Conservation (phyloP, 2,797 vertebrate species). For the Chloroceryle inda region DNA sequence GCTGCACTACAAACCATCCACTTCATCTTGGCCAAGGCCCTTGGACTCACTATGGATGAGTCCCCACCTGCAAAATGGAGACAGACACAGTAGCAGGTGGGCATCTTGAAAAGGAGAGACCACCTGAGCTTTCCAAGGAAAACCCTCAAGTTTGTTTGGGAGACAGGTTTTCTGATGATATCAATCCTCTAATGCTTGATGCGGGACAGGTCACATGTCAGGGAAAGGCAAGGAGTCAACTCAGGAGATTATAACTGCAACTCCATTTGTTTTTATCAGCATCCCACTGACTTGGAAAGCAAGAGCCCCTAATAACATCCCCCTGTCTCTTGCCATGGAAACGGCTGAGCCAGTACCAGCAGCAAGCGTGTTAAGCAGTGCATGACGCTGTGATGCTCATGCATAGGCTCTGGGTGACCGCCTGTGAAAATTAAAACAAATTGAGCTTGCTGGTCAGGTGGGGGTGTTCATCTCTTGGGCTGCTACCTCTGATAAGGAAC, state of each 20-base stretch:
- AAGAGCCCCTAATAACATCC: not conserved
- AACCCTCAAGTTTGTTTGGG: not conserved
- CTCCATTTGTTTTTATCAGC: not conserved
- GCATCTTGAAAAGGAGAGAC: rapidly evolving
- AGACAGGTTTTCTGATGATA: not conserved
- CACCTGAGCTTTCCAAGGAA: not conserved
- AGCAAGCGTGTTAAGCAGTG: rapidly evolving
- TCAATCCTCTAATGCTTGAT: not conserved
- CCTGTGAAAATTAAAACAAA: not conserved
- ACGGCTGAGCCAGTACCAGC: not conserved
- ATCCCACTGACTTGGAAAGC: not conserved
- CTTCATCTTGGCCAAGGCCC: not conserved
- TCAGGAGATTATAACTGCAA: not conserved
- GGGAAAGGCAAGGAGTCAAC: not conserved
- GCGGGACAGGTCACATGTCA: not conserved
- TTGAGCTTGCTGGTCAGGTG: not conserved
- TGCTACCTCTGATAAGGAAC: not conserved
- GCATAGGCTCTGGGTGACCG: not conserved
- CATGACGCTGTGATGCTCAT: not conserved
- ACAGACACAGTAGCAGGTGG: not conserved
- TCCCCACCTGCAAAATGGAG: not conserved
- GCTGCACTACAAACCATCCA: not conserved
- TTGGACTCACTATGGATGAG: not conserved
- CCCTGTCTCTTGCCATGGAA: not conserved
- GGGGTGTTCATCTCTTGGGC: not conserved